Evolutionary conservation across 2,113 vertebrate species (phyloP).

Genomic region (Dinomys branickii): DNA sequence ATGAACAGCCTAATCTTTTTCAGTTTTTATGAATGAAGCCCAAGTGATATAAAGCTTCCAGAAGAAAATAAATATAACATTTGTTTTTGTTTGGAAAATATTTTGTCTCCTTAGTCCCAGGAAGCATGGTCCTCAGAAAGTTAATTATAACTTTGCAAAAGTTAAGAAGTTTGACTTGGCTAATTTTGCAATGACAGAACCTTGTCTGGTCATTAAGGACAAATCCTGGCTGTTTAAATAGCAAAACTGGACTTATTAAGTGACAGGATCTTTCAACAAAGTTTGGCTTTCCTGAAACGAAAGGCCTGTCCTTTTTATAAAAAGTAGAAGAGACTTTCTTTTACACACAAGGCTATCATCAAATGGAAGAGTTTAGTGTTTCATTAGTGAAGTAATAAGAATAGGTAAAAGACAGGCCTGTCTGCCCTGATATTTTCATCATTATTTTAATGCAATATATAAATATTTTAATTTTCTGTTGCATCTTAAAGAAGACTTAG

Average conservation of each 20-base stretch:
- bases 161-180: conserved; percentile 66
- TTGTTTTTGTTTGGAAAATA: background rate
- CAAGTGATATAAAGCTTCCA: background rate
- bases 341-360: conserved; percentile 7
- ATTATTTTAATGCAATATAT: conserved; percentile 22
- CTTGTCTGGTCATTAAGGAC: conserved; percentile 75
- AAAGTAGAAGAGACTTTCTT: conserved; percentile 39
- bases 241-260: conserved; percentile 60
- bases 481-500: background rate
- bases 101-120: background rate
- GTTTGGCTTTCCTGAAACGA: conserved; percentile 52
- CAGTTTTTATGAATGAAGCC: conserved; percentile 63
- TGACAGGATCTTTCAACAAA: conserved; percentile 71
- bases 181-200: conserved; percentile 70
- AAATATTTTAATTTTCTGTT: conserved; percentile 42
- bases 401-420: background rate
- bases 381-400: conserved; percentile 33
- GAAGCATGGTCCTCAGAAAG: conserved; percentile 55
- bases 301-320: conserved; percentile 21
- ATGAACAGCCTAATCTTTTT: conserved; percentile 43
- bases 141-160: conserved; percentile 60
- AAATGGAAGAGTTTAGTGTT: conserved; percentile 28
- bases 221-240: conserved; percentile 69
- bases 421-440: conserved; percentile 45
- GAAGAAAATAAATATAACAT: conserved; percentile 48